Conservation (phyloP, 2,888 invertebrate genomes). For the Stenolophus ochropezus region DNA sequence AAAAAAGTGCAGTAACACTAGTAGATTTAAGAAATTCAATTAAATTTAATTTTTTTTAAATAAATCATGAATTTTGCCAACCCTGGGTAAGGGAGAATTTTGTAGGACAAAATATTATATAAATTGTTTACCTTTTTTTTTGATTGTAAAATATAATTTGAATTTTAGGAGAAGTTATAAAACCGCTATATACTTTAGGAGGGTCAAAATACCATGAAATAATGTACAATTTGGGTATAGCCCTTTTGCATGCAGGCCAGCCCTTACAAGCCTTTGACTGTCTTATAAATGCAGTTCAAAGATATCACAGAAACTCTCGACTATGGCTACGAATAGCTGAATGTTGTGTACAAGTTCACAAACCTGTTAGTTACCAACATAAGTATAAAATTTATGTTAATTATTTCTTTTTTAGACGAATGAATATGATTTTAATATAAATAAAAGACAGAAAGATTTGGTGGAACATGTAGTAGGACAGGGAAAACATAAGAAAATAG, state of each 20-base stretch:
- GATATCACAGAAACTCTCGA: slow-evolving; percentile 90
- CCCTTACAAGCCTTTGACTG: slow-evolving; percentile 93
- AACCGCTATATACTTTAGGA: slow-evolving; percentile 79
- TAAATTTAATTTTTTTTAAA: no score
- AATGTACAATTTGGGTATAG: slow-evolving; percentile 89
- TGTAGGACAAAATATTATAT: no score
- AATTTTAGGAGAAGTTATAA: slow-evolving; percentile 67
- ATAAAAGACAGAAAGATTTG: slow-evolving; percentile 77
- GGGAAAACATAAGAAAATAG: slow-evolving; percentile 78
- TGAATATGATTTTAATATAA: slow-evolving; percentile 78
- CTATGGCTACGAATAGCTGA: slow-evolving; percentile 96
- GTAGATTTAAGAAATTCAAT: no score
- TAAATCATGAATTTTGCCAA: no score
- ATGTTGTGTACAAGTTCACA: slow-evolving; percentile 85
- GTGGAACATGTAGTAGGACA: slow-evolving; percentile 77
- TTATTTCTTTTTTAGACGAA: slow-evolving; percentile 74
- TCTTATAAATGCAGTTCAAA: slow-evolving; percentile 88
- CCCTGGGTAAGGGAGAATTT: no score
- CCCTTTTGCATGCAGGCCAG: slow-evolving; percentile 87
- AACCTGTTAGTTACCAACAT: slow-evolving; percentile 70
- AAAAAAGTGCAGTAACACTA: no score
- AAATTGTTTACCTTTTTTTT: no score
- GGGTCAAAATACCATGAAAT: slow-evolving; percentile 79
- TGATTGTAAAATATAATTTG: no score
- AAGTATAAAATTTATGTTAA: neutral